Conservation (phyloP, 2,797 vertebrate genomes). For the Eulemur coronatus region DNA sequence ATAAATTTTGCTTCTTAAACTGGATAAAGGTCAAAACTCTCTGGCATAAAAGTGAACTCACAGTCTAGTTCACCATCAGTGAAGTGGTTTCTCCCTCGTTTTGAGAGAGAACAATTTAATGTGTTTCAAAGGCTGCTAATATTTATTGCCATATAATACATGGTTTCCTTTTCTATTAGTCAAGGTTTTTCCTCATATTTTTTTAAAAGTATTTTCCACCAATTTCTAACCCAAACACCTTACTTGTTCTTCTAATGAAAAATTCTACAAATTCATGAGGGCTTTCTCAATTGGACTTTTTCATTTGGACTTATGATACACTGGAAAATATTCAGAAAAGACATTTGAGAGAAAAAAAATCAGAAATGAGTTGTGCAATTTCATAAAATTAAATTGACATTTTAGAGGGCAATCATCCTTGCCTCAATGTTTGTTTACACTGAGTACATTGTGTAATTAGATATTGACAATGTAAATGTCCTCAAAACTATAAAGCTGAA, state of each 20-base stretch:
- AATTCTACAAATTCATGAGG: neutral
- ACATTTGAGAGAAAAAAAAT: neutral
- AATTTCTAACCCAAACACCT: neutral
- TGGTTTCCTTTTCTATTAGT: conserved; percentile 22
- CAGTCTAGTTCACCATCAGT: neutral
- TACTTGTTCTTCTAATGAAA: neutral
- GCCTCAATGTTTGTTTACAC: neutral
- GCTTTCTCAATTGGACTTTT: neutral
- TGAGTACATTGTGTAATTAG: neutral
- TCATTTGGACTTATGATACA: neutral
- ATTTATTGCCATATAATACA: neutral
- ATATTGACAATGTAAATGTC: neutral
- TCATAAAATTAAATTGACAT: neutral
- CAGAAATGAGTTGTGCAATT: neutral
- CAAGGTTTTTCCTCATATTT: neutral
- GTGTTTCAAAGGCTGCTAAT: neutral
- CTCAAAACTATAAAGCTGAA: neutral
- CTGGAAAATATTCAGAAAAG: conserved; percentile 3
- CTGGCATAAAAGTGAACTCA: neutral
- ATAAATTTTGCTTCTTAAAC: neutral
- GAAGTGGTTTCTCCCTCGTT: neutral
- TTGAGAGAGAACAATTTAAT: neutral
- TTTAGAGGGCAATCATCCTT: neutral
- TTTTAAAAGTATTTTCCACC: neutral
- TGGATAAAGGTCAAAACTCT: neutral